phyloP scores from a whole-genome alignment of 2,113 vertebrate genomes.

The Antechinus stuartii region DNA sequence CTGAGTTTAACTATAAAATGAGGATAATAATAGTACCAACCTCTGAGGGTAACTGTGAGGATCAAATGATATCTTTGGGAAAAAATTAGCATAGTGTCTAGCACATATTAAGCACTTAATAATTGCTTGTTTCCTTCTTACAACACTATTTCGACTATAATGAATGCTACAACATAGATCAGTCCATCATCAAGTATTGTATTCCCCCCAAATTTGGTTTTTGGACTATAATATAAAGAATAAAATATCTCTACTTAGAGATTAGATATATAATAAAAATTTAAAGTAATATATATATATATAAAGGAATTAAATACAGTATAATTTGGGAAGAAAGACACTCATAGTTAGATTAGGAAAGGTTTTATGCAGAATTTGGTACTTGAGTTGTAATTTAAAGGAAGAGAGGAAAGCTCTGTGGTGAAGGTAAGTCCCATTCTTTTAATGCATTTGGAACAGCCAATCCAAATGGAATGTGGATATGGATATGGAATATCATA shows the following conservation, averaged over 20 bases:
- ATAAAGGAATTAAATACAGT: background rate
- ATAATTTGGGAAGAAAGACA: background rate
- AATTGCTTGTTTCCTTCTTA: background rate
- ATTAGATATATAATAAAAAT: background rate
- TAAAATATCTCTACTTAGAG: background rate
- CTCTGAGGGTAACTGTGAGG: background rate
- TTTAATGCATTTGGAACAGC: background rate
- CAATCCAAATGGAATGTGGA: background rate
- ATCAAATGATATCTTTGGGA: background rate
- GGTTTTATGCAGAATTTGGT: background rate
- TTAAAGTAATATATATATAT: background rate
- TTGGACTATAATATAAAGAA: background rate
- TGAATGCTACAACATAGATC: background rate
- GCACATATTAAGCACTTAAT: background rate
- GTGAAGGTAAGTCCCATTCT: background rate
- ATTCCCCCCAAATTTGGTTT: background rate
- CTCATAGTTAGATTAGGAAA: background rate
- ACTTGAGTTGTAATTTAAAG: background rate
- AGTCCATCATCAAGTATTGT: background rate
- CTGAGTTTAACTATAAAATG: background rate
- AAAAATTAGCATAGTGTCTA: background rate
- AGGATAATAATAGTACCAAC: background rate
- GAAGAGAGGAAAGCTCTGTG: background rate
- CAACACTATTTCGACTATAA: background rate
- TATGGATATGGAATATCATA: background rate